A percentile compares a stretch with the other conserved stretches of the same genome.
Evolutionary conservation across 2,888 invertebrate genomes (phyloP).

Genomic region (Cheiracanthium punctorium): DNA sequence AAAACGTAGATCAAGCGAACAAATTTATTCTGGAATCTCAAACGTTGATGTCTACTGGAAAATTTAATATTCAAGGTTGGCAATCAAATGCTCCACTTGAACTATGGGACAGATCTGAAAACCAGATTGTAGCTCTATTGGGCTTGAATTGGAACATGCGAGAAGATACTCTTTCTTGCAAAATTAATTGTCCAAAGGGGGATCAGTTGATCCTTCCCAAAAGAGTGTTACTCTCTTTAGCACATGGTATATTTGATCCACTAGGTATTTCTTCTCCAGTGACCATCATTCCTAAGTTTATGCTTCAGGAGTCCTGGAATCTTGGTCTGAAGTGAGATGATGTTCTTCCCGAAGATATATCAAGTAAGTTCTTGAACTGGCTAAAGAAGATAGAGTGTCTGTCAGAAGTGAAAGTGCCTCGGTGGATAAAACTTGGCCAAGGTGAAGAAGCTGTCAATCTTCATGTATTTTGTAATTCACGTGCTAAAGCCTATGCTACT

Average conservation of each 20-base stretch:
- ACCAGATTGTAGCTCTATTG: not conserved
- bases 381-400: not conserved
- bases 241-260: not conserved
- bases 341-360: not conserved
- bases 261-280: not conserved
- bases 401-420: not conserved
- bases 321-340: not conserved
- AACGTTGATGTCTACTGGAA: not conserved
- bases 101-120: not conserved
- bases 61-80: conserved; percentile 16
- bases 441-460: not conserved
- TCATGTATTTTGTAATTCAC: conserved; percentile 26
- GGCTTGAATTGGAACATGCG: conserved; percentile 5
- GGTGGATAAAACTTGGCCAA: conserved; percentile 2
- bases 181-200: not conserved
- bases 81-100: not conserved
- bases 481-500: not conserved
- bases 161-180: not conserved
- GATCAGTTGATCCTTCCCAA: too few species aligned
- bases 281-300: not conserved
- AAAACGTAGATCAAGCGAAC: not conserved
- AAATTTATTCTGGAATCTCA: conserved; percentile 5
- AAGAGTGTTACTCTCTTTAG: conserved; percentile 16
- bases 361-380: not conserved
- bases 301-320: not conserved